These are phyloP conservation scores for Dynastes hyllus DNA, from an alignment of 2,888 invertebrate genomes.

Conservation along the genomic window DNA sequence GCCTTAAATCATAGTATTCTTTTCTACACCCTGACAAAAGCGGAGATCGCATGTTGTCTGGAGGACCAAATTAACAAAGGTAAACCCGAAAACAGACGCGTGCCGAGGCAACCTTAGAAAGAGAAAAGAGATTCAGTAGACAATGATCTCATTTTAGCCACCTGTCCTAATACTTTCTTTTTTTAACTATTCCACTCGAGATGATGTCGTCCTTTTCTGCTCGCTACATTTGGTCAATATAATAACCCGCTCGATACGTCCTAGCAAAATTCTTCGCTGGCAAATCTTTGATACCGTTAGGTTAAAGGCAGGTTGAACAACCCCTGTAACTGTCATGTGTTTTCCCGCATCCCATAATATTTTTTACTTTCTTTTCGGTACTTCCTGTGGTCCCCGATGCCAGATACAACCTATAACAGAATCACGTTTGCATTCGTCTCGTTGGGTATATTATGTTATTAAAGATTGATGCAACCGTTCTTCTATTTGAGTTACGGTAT, in stretches of 20 bases:
- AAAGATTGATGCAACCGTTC: conserved; percentile 54
- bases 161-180: conserved; percentile 61
- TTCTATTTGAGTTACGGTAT: conserved; percentile 56
- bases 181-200: conserved; percentile 31
- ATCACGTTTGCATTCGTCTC: conserved; percentile 31
- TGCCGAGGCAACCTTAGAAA: conserved; percentile 66
- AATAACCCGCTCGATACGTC: conserved; percentile 35
- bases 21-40: conserved; percentile 49
- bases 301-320: conserved; percentile 67
- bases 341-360: conserved; percentile 26
- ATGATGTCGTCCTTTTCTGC: conserved; percentile 16
- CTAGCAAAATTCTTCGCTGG: conserved; percentile 58
- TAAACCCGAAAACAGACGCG: conserved; percentile 63
- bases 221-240: conserved; percentile 32
- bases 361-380: conserved; percentile 50
- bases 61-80: conserved; percentile 59
- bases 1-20: not conserved
- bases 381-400: conserved; percentile 44
- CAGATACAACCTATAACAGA: conserved; percentile 23
- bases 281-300: conserved; percentile 66
- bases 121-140: conserved; percentile 64
- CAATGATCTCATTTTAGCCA: conserved; percentile 58
- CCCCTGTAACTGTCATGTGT: conserved; percentile 61
- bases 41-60: conserved; percentile 57
- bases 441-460: conserved; percentile 62